phyloP scores from a whole-genome alignment of 2,888 invertebrate species.

The Amblyteles armatorius region DNA sequence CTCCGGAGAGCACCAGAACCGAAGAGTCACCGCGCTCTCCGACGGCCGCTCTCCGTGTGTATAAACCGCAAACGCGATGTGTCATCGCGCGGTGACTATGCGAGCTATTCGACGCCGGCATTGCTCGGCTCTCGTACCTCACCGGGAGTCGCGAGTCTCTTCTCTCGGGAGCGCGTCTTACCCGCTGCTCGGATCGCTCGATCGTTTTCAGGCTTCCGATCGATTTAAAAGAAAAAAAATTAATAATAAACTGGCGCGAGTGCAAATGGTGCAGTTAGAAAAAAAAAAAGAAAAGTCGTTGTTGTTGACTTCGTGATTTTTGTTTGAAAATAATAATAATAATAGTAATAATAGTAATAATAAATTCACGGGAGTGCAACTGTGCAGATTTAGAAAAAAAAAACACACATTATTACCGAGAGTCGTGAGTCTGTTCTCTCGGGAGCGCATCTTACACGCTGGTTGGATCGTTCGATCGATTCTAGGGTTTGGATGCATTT shows the following conservation, averaged over 20 bases:
- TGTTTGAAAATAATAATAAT: too few relatives aligned
- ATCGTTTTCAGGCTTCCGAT: conserved; percentile 32
- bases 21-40: conserved; percentile 54
- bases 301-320: too few relatives aligned
- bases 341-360: too few relatives aligned
- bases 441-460: neutral
- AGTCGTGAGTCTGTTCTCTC: conserved; percentile 31
- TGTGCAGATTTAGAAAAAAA: too few relatives aligned
- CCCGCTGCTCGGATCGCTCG: neutral
- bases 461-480: conserved; percentile 9
- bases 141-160: conserved; percentile 34
- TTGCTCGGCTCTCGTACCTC: conserved; percentile 59
- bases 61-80: conserved; percentile 75
- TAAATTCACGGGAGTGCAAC: too few relatives aligned
- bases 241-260: neutral
- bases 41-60: conserved; percentile 48
- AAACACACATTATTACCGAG: neutral
- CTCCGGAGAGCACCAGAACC: conserved; percentile 48
- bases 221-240: neutral
- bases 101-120: conserved; percentile 65
- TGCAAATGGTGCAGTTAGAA: neutral
- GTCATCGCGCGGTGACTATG: conserved; percentile 77
- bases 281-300: too few relatives aligned
- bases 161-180: conserved; percentile 1
- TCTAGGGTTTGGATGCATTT: too few relatives aligned